A percentile compares a stretch with the other conserved stretches of the same genome.
phyloP scores from a whole-genome alignment of 2,113 vertebrate species.

The western clawed frog (Xenopus tropicalis) region UCB_Xtro_10.0 CM004446.2:105943501-105944000 shows the following conservation, averaged over 20 bases:
- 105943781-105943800: constrained; percentile 73
- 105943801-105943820: constrained; percentile 63
- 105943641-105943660: constrained; percentile 74
- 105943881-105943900: too few relatives aligned
- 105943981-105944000: too few relatives aligned
- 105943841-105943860: constrained; percentile 49
- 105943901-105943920: too few relatives aligned
- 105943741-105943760: constrained; percentile 81
- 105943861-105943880: not conserved
- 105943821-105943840: constrained; percentile 60
- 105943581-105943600: constrained; percentile 60
- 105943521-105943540: constrained; percentile 48
- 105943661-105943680: constrained; percentile 84
- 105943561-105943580: constrained; percentile 59
- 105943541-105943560: constrained; percentile 60
- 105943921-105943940: too few relatives aligned
- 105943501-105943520: constrained; percentile 46
- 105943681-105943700: constrained; percentile 86
- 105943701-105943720: constrained; percentile 85
- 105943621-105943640: constrained; percentile 80
- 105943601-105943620: constrained; percentile 77
- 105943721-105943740: constrained; percentile 79
- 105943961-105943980: too few relatives aligned
- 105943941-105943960: too few relatives aligned
- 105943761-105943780: constrained; percentile 76